Percentiles rank a stretch among this genome's conserved stretches.
Conservation (phyloP, 2,797 vertebrate species). For the Picus viridis region DNA sequence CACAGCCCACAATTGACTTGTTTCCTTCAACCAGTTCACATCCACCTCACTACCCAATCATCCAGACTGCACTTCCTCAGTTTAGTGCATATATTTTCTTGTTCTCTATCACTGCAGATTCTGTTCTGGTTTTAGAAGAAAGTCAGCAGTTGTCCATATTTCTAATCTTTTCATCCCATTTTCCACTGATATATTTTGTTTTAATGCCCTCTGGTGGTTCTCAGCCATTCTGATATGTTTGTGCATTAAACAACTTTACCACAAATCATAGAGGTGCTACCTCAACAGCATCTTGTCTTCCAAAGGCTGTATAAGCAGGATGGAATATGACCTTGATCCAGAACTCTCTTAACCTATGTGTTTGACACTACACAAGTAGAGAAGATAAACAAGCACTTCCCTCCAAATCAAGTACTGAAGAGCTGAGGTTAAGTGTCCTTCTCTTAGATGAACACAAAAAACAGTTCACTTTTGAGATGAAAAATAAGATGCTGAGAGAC, state of each 20-base stretch:
- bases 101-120: neutral
- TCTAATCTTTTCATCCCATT: neutral
- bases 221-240: neutral
- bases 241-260: neutral
- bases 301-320: neutral
- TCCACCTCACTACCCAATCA: too few relatives aligned
- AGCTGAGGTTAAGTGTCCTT: neutral
- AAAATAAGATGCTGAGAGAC: constrained; percentile 7
- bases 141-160: neutral
- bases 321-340: neutral
- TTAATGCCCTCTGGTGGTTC: neutral
- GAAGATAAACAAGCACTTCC: neutral
- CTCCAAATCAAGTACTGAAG: neutral
- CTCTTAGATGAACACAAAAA: neutral
- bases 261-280: neutral
- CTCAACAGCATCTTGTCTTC: neutral
- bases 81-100: neutral
- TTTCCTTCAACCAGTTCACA: too few relatives aligned
- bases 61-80: too few relatives aligned
- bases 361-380: neutral
- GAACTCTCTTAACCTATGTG: neutral
- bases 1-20: too few relatives aligned
- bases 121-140: neutral
- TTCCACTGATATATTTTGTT: neutral
- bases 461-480: neutral